phyloP scores from a whole-genome alignment of 64 coral and sea anemone species.

The Montipora capricornis region DNA sequence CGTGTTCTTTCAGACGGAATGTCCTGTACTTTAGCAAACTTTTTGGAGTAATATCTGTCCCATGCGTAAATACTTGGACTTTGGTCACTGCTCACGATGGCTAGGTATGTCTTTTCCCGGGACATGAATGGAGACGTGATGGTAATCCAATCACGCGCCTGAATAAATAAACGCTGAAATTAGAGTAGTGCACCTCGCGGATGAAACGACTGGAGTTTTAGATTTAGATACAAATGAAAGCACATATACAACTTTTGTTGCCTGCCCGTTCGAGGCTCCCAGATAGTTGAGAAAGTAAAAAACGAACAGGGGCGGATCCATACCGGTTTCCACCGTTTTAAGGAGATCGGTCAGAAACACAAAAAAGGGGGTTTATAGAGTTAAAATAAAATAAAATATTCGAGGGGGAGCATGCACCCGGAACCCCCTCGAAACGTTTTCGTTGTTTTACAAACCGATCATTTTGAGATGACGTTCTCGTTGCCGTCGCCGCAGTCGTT shows the following conservation, averaged over 20 bases:
- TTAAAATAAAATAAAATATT: too few relatives aligned
- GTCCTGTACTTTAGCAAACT: slow-evolving; percentile 84
- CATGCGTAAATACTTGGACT: slow-evolving; percentile 82
- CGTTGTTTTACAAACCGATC: too few relatives aligned
- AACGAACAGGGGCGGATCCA: background rate
- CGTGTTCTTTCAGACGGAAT: slow-evolving; percentile 75
- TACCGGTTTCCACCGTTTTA: slow-evolving; percentile 29
- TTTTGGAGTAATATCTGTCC: slow-evolving; percentile 82
- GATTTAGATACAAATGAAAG: too few relatives aligned
- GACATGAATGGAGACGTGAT: slow-evolving; percentile 91
- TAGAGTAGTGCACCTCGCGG: background rate
- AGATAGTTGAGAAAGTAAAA: too few relatives aligned
- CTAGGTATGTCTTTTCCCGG: slow-evolving; percentile 88
- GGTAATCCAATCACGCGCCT: slow-evolving; percentile 88
- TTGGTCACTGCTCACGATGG: slow-evolving; percentile 69
- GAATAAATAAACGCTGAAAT: slow-evolving; percentile 11
- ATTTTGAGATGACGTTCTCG: too few relatives aligned
- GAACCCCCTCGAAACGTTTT: too few relatives aligned
- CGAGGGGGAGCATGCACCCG: too few relatives aligned
- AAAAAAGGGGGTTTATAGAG: too few relatives aligned
- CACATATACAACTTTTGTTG: too few relatives aligned
- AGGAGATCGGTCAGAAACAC: slow-evolving; percentile 7
- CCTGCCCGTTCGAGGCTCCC: too few relatives aligned
- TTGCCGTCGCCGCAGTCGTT: too few relatives aligned
- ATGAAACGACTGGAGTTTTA: background rate